Evolutionary conservation across 2,797 vertebrate species (phyloP), one percentile per base, ranked within the genome.

Genomic region (Sarcophilus harrisii): DNA sequence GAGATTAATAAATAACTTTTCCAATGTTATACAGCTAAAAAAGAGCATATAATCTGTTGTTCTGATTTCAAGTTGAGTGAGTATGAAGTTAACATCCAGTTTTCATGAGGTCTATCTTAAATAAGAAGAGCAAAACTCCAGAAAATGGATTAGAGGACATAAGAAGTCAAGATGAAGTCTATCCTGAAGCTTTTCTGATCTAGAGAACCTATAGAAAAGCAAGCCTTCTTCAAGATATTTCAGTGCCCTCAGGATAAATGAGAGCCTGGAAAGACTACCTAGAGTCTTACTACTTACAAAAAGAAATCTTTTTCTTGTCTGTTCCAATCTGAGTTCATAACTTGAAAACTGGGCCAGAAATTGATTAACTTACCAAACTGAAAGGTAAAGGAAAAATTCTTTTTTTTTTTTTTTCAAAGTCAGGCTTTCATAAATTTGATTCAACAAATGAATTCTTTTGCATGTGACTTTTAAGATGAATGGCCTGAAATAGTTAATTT

Each of bases 211-310:
- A 38, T 12, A 21, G 66, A 73, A 73, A 73, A 73, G 38, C n/a
- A 38, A 38, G 21, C 16, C 4, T 21, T 29, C 16, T 21, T n/a
- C 18, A 81, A 66, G n/a, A 21, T 16, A 38, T 66, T 8, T 81
- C 18, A 73, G n/a, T 16, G 13, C 38, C n/a, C 66, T 81, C 14
- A 38, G n/a, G 66, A 81, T 38, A 73, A 73, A 73, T 16, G 18
- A 21, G 66, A 16, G 16, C n/a, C n/a, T 81, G 18, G n/a, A 38
- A n/a, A 81, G 62, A 21, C 66, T n/a, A 81, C 66, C 32, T 93
- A 62, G 58, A 90, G 18, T 95, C 93, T 54, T 32, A 91, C 66
- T 32, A 81, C 52, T 30, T 96, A 38, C 29, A 62, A n/a, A n/a
- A 45, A 90, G 52, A 6, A 30, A 28, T 54, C 58, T 29, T 73